Conservation (phyloP, 2,888 invertebrate species). For the Ormyrus thymus region DNA sequence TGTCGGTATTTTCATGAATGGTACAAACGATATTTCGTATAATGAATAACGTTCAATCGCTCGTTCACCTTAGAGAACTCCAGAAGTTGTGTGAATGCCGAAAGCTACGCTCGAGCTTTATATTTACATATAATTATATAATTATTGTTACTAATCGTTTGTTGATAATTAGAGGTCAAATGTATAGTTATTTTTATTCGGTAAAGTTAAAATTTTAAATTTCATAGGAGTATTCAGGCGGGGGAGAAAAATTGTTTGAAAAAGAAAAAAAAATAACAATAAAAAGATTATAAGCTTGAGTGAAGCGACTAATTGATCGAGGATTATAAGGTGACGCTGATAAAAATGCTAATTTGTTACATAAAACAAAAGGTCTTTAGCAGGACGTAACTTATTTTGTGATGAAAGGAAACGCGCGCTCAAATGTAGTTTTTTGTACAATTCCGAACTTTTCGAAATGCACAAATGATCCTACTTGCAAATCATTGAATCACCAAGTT, state of each 20-base stretch:
- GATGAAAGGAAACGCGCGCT: background rate
- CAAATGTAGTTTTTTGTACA: conserved; percentile 28
- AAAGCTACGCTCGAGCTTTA: background rate
- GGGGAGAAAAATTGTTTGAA: background rate
- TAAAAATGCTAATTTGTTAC: background rate
- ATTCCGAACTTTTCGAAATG: conserved; percentile 19
- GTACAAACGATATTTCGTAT: conserved; percentile 31
- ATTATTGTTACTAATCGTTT: conserved; percentile 9
- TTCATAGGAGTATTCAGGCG: background rate
- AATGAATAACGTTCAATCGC: conserved; percentile 2
- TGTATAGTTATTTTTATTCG: background rate
- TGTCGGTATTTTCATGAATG: conserved; percentile 24
- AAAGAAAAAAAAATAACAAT: background rate
- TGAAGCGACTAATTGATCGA: background rate
- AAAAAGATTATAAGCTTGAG: background rate
- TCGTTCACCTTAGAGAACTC: background rate
- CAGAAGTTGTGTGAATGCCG: conserved; percentile 4
- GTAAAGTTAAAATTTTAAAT: background rate
- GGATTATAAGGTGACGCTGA: background rate
- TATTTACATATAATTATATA: conserved; percentile 11
- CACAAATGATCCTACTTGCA: conserved; percentile 13
- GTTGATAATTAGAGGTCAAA: background rate
- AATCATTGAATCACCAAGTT: conserved; percentile 9
- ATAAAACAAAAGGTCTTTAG: background rate
- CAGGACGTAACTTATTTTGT: conserved; percentile 20